Percentiles rank a stretch among this genome's conserved stretches.
Evolutionary conservation across 2,888 invertebrate species (phyloP).

Genomic region (Conchocele bisecta): DNA sequence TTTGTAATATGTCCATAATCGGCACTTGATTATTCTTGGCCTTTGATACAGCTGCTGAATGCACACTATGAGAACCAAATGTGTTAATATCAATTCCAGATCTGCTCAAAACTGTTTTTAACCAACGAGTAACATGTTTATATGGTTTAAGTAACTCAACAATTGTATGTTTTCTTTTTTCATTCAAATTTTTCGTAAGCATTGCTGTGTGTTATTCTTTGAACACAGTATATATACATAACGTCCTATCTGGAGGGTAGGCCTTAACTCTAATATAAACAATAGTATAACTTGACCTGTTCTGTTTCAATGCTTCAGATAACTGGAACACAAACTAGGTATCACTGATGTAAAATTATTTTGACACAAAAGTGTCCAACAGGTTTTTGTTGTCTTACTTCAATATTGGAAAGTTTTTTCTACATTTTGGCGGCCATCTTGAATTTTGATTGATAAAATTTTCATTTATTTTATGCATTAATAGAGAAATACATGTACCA

Average conservation of each 20-base stretch:
- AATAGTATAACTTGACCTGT: not conserved
- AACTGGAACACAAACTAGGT: not conserved
- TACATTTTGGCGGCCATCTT: no score
- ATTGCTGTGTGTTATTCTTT: not conserved
- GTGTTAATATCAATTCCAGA: not conserved
- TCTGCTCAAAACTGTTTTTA: not conserved
- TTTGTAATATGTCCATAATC: conserved; percentile 28
- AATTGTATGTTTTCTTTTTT: no score
- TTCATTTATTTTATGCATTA: no score
- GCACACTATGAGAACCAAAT: conserved; percentile 24
- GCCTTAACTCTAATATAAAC: not conserved
- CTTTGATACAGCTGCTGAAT: conserved; percentile 43
- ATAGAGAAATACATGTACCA: no score
- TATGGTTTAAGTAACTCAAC: no score
- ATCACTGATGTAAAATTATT: no score
- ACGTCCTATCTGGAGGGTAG: no score
- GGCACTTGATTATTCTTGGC: conserved; percentile 32
- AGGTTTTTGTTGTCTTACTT: no score
- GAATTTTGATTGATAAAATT: no score
- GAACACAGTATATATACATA: not conserved
- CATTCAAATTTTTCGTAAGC: not conserved
- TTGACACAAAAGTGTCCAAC: no score
- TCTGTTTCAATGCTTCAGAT: not conserved
- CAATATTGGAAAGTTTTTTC: no score
- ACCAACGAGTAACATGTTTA: not conserved